Evolutionary conservation across 2,797 vertebrate genomes (phyloP), one percentile per base, ranked within the genome.

Genomic region (Gymnopithys bicolor): DNA sequence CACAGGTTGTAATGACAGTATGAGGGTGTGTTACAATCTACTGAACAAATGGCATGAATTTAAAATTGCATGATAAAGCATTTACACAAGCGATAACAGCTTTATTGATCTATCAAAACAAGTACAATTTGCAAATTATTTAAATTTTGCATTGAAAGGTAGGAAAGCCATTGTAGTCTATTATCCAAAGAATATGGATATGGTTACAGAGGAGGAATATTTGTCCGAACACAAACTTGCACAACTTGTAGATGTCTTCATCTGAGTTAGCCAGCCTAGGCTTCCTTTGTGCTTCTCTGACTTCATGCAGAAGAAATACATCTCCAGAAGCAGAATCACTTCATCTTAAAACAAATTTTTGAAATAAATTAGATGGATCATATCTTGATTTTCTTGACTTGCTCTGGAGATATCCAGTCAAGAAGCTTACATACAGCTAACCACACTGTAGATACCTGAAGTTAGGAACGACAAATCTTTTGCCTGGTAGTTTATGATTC

Each of bases 71-170:
- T 21, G 5, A 49, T 69, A 80, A 85, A 87, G 17, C 43, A 59
- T 73, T 81, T 87, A 12, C 21, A 55, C 5, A 32, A 48, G 30
- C 53, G 51, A 67, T 73, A 93, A 79, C 28, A 81, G 75, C 11
- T 81, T 67, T 81, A 81, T 82, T 52, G 89, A 79, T 66, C 32
- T 79, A 81, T n/a, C n/a, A 49, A 88, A 94, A 77, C 35, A 87
- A 87, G 35, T 39, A 76, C 4, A 37, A 24, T 88, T 92, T 81
- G 37, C 43, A 73, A 86, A 48, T 62, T 83, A 80, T 60, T 85
- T 93, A 83, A 89, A 39, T 62, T 84, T 28, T 53, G 6, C 30
- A 35, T 85, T 74, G 87, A 82, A 77, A 80, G n/a, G 56, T 25
- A 71, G 37, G 33, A 37, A 80, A 66, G 62, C 23, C 58, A 49